Base-by-base conservation (phyloP, 2,113 vertebrate species). In the Strix uralensis region DNA sequence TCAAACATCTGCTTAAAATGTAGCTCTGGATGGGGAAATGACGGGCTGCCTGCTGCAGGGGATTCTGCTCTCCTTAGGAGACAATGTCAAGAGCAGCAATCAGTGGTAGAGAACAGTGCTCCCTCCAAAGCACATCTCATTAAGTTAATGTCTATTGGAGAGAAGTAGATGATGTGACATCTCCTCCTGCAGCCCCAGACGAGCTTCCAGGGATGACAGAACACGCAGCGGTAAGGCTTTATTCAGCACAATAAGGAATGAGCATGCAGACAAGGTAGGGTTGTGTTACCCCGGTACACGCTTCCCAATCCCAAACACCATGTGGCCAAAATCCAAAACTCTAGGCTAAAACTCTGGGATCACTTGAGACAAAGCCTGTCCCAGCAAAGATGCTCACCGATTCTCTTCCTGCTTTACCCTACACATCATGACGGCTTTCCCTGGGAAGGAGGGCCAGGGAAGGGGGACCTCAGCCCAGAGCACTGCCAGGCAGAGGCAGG, bases 161-260 rank as follows among this genome's bases (percentile, higher is more conserved):
- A 86, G 80, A 88, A 92, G 84, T 58, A 71, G 70, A 82, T 23
- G 73, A 89, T 42, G 65, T 55, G 85, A 49, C 59, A 62, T 40
- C 67, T 91, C 42, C 67, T 92, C 81, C 82, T 46, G 79, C 74
- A 84, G 85, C 44, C 75, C 11, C 1, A 0, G 29, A 74, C 2
- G 5, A 91, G 86, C 40, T 92, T 84, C 66, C 70, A 81, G 73
- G 58, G 67, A 88, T 32, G 21, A 79, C 47, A 86, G 42, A 74
- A 63, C 32, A 38, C 1, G 1, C 66, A 10, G 11, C 46, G 80
- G 40, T 51, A 92, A 88, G 44, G 78, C 34, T 97, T 97, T 96
- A 97, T 97, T 97, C 81, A 80, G 36, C 21, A 62, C 46, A 83
- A 62, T 34, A 86, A 94, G 80, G 58, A 95, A 83, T 0, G 3